Base-by-base conservation (phyloP, 2,888 invertebrate genomes). In the Lumbricus terrestris region DNA sequence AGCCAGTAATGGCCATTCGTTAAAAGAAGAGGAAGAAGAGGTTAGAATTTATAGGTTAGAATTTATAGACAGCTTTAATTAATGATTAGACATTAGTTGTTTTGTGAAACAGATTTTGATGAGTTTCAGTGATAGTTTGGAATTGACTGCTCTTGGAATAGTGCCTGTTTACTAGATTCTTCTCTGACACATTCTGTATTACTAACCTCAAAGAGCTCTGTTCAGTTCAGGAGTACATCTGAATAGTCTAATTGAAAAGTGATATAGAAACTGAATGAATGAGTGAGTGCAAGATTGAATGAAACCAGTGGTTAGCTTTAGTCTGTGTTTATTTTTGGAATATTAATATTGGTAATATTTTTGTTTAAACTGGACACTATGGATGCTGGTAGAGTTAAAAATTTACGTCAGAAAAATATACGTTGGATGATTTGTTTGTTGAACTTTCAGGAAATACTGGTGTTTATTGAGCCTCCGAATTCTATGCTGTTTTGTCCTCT, bases 381-480 rank as follows among this genome's bases (percentile, higher is more conserved):
- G 2, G 47, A 29, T n/a, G 47, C 6, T 47, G 1, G 47, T 47
- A 47, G 35, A 35, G 35, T 35, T 34, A 88, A 33, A 88, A 37
- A 20, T 34, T 88, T n/a, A 23, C 38, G 33, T 88, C 2, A 23
- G 20, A 34, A 29, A 34, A 37, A 38, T 15, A 88, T n/a, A 35
- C 6, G 18, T 23, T 13, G 6, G 1, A 37, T 88, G 16, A 88
- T 34, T 37, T 88, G 88, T 88, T 40, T 88, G 8, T n/a, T 88
- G 40, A 83, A 35, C 82, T 82, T 83, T 40, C 35, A 69, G 89
- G 90, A 91, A 37, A 47, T 42, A 33, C 82, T 88, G 38, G 93
- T 94, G 82, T 95, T 94, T 93, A 93, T 94, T 18, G 94, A 94
- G 33, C 90, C 92, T 13, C 94, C 94, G 16, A 95, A 93, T 92